Base-by-base conservation (phyloP, 2,113 vertebrate genomes). In the Chaetodon auriga region DNA sequence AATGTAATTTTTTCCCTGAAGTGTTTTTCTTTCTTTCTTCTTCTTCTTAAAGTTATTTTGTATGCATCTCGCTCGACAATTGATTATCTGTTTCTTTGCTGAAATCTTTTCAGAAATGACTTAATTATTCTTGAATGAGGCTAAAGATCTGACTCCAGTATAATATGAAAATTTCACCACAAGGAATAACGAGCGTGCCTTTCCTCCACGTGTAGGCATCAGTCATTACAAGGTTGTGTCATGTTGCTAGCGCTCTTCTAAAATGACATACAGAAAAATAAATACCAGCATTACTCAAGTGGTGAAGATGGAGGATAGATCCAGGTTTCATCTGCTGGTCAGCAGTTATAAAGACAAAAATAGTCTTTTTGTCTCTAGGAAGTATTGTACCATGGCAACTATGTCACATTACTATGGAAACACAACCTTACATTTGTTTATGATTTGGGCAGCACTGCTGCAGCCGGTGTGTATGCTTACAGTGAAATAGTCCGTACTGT, bases 371-470 rank as follows among this genome's bases (percentile, higher is more conserved):
- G 49, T 84, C 68, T 78, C n/a, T 30, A 21, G n/a, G 41, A 23
- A 65, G 49, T 25, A 2, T 72, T 63, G 41, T 74, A 46, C 66
- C 88, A 86, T 91, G 82, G 89, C 85, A 93, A 93, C 87, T 1
- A 65, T 76, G 68, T 83, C 49, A 73, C 75, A 90, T 93, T 89
- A 86, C 90, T 90, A 87, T 92, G 82, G 87, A 81, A 91, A 92
- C 87, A 55, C 81, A 51, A 54, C 48, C 78, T 75, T 69, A 45
- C 23, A 55, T 76, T 72, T 60, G 55, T 82, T 41, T 75, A 45
- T 68, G 61, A 57, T 77, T 30, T 62, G 14, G 68, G 61, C 75
- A 55, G 2, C 16, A 30, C 57, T 5, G 2, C 69, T 80, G 81
- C 48, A 68, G 72, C 46, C 73, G 60, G 30, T 11, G 49, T 69